Evolutionary conservation across 2,888 invertebrate genomes (phyloP), one percentile per base, ranked within the genome.

Genomic region (Aphodius sticticus): DNA sequence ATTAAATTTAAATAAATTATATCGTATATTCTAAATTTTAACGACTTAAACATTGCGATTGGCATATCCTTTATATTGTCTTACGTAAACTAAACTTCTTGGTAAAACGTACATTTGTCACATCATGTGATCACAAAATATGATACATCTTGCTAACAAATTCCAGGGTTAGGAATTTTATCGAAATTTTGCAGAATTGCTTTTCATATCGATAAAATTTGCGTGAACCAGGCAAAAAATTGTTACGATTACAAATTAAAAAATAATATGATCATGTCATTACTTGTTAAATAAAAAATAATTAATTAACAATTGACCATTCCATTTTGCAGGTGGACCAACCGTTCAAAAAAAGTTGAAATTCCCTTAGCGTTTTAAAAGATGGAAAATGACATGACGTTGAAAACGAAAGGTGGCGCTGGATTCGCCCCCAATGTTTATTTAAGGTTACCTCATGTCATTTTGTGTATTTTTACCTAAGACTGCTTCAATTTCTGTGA

Each of bases 401-500:
- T 71, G 16, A 14, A 71, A 70, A 70, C 72, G 35, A 26, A 35
- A 74, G n/a, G 37, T 36, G 14, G n/a, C 35, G 37, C n/a, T 74
- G 37, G 37, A 74, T 26, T 16, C 26, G 35, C 16, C 26, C n/a
- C 36, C 35, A 7, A 72, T 72, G 37, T 7, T 37, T 26, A 35
- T 74, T 74, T 74, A 6, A 16, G 14, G 15, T 70, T 15, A 69
- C 69, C 15, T 69, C 15, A 16, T 70, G 70, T 80, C 80, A 78
- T 78, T 81, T 80, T 76, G 72, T 77, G 77, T 82, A 77, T 83
- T 81, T 81, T 83, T 82, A 82, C 82, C 83, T 81, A 84, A 84
- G 84, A 84, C 84, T 84, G 84, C 83, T 82, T 83, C 79, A 72
- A 84, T 82, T 84, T 83, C 84, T 84, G 84, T 84, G 84, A 84